phyloP scores from a whole-genome alignment of 2,113 vertebrate genomes.

The Vulpes ferrilata region DNA sequence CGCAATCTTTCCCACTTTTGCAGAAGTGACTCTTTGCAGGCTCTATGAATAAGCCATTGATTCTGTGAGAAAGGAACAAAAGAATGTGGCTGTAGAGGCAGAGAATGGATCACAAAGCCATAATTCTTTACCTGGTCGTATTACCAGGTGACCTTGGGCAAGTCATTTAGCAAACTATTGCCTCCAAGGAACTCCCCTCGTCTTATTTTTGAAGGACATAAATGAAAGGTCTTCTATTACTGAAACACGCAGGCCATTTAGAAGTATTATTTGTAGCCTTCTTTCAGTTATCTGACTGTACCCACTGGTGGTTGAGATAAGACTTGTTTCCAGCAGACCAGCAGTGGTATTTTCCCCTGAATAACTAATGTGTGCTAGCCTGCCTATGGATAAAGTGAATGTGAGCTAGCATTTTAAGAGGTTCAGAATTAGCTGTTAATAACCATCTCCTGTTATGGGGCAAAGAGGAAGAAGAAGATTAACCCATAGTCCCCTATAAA shows the following conservation, averaged over 20 bases:
- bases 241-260: constrained; percentile 10
- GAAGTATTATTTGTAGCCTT: background rate
- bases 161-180: background rate
- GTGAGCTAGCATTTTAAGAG: background rate
- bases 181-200: background rate
- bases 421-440: background rate
- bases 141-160: background rate
- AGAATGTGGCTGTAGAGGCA: background rate
- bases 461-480: background rate
- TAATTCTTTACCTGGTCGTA: background rate
- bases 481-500: background rate
- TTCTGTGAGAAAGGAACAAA: background rate
- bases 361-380: background rate
- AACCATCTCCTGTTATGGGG: background rate
- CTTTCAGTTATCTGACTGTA: background rate
- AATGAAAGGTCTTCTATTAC: background rate
- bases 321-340: background rate
- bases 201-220: background rate
- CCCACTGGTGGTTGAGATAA: background rate
- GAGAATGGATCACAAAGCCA: background rate
- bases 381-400: background rate
- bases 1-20: background rate
- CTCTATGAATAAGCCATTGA: background rate
- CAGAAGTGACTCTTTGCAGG: background rate
- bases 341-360: background rate